Conservation (phyloP, 2,113 vertebrate genomes). For the Origma solitaria region DNA sequence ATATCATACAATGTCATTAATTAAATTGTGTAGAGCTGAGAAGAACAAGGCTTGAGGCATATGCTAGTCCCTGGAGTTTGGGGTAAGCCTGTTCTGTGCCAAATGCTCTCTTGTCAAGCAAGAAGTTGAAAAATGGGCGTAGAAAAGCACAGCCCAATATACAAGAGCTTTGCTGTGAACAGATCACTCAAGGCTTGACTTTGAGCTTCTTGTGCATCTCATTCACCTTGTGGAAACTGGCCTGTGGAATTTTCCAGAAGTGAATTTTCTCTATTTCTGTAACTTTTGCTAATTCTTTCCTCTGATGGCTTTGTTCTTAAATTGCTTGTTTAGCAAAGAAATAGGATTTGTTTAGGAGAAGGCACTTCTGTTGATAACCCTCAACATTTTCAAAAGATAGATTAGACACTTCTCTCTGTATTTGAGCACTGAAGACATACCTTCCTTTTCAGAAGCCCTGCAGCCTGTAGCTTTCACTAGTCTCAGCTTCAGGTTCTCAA, state of each 20-base stretch:
- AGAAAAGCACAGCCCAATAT: background rate
- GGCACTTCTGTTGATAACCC: background rate
- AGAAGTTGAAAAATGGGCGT: background rate
- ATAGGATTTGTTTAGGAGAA: background rate
- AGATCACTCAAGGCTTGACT: background rate
- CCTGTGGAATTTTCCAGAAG: background rate
- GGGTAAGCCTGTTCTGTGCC: background rate
- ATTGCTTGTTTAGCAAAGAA: background rate
- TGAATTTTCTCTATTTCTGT: background rate
- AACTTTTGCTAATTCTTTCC: background rate
- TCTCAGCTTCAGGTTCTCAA: background rate
- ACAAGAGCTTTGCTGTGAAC: background rate
- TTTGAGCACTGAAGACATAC: background rate
- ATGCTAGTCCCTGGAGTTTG: background rate
- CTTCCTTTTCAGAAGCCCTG: background rate
- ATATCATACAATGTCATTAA: background rate
- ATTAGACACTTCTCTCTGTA: background rate
- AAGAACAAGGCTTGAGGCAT: background rate
- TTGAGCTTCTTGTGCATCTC: accelerated
- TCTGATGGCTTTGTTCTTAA: background rate
- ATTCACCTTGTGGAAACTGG: background rate
- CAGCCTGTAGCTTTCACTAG: background rate
- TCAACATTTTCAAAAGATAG: background rate
- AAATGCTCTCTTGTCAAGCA: background rate
- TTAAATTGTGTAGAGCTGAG: background rate